A percentile compares a stretch with the other conserved stretches of the same genome.
These are phyloP conservation scores for Erethizon dorsatum DNA, from an alignment of 2,797 vertebrate species.

Conservation along the genomic window DNA sequence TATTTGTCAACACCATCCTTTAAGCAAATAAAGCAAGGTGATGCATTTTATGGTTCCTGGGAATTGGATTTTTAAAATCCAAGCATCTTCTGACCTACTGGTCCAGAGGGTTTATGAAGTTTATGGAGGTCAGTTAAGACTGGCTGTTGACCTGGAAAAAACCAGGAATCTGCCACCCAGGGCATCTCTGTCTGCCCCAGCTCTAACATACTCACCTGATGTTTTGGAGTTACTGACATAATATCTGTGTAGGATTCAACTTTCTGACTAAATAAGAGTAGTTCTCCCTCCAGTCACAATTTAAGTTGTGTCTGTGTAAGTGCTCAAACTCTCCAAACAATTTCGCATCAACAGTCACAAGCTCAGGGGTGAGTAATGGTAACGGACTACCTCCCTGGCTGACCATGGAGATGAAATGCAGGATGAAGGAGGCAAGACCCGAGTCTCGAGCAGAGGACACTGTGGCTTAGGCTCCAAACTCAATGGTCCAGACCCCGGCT, in stretches of 20 bases:
- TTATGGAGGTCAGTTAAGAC: background rate
- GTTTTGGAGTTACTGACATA: background rate
- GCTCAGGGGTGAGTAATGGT: background rate
- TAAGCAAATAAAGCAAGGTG: background rate
- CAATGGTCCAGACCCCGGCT: background rate
- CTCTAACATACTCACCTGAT: background rate
- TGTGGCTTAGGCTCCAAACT: background rate
- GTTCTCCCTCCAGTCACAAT: background rate
- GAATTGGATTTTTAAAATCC: constrained; percentile 59
- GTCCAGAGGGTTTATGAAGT: background rate
- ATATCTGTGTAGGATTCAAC: background rate
- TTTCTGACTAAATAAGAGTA: background rate
- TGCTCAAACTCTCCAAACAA: background rate
- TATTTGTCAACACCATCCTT: background rate
- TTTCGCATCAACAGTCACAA: background rate
- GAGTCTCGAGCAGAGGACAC: background rate
- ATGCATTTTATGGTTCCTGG: background rate
- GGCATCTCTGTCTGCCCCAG: background rate
- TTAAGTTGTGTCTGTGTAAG: background rate
- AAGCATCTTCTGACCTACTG: background rate
- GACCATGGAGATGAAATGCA: background rate
- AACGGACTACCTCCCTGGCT: background rate
- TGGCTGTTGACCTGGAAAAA: background rate
- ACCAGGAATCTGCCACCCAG: background rate
- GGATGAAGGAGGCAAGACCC: too few species aligned